phyloP scores from a whole-genome alignment of 2,888 invertebrate species.

The Thyatira batis region DNA sequence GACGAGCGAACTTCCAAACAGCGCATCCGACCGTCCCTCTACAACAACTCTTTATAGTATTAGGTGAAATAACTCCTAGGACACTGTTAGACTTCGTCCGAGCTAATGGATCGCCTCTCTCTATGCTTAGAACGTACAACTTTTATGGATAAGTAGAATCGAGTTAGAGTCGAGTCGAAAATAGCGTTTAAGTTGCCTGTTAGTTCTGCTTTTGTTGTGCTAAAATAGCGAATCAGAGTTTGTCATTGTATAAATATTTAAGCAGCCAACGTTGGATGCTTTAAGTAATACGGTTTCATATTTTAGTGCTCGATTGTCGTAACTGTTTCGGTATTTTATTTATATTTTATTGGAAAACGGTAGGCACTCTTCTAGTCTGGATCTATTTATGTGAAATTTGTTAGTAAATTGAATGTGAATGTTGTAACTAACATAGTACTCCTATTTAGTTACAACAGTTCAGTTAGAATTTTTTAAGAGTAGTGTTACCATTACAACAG shows the following conservation, averaged over 20 bases:
- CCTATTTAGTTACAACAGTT: too few relatives aligned
- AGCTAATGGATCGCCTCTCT: constrained; percentile 75
- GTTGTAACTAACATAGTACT: too few relatives aligned
- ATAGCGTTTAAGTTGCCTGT: constrained; percentile 60
- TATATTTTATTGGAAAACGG: neutral
- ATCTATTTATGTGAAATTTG: too few relatives aligned
- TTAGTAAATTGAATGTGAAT: too few relatives aligned
- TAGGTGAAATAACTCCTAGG: constrained; percentile 70
- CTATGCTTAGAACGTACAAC: constrained; percentile 71
- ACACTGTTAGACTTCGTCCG: constrained; percentile 65
- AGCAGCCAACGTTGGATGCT: neutral
- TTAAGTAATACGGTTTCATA: neutral
- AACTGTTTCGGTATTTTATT: neutral
- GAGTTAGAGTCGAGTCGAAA: constrained; percentile 67
- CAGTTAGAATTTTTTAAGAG: too few relatives aligned
- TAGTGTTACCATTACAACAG: too few relatives aligned
- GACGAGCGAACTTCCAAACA: constrained; percentile 56
- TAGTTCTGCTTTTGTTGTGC: constrained; percentile 49
- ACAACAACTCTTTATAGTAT: constrained; percentile 74
- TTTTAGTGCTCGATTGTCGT: neutral
- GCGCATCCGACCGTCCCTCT: constrained; percentile 46
- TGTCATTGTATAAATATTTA: constrained; percentile 27
- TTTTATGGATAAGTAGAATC: constrained; percentile 75
- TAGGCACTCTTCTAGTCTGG: too few relatives aligned
- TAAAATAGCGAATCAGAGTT: constrained; percentile 40